phyloP scores from a whole-genome alignment of 2,888 invertebrate genomes.

The Brachypterus glaber region DNA sequence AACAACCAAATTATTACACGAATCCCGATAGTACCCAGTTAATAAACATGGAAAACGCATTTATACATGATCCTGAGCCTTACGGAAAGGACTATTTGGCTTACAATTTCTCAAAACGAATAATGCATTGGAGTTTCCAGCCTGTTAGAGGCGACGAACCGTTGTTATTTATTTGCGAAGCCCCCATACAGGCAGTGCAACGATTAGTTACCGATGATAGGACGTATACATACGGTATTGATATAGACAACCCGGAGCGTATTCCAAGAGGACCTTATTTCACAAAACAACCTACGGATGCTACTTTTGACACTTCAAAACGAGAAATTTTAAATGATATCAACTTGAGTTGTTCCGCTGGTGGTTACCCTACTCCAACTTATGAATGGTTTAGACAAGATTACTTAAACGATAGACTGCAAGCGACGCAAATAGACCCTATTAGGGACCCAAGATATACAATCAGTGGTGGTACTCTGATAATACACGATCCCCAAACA shows the following conservation, averaged over 20 bases:
- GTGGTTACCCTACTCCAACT: slow-evolving; percentile 79
- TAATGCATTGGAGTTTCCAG: slow-evolving; percentile 77
- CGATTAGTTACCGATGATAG: slow-evolving; percentile 65
- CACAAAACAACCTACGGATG: slow-evolving; percentile 72
- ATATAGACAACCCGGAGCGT: slow-evolving; percentile 67
- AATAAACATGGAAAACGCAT: slow-evolving; percentile 70
- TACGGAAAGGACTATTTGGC: slow-evolving; percentile 64
- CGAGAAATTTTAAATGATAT: slow-evolving; percentile 63
- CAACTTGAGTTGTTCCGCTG: slow-evolving; percentile 69
- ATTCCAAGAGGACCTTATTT: slow-evolving; percentile 86
- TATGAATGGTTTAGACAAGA: slow-evolving; percentile 88
- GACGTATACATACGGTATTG: slow-evolving; percentile 77
- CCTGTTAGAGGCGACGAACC: slow-evolving; percentile 69
- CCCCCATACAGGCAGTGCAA: slow-evolving; percentile 61
- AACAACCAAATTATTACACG: slow-evolving; percentile 65
- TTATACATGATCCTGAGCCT: slow-evolving; percentile 53
- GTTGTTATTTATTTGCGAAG: slow-evolving; percentile 81
- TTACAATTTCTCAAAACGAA: slow-evolving; percentile 62
- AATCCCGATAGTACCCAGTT: slow-evolving; percentile 81
- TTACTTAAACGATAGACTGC: slow-evolving; percentile 67
- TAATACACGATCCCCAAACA: slow-evolving; percentile 76
- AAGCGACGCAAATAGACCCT: slow-evolving; percentile 69
- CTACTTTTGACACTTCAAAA: slow-evolving; percentile 72
- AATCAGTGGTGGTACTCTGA: slow-evolving; percentile 82
- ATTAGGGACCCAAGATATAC: slow-evolving; percentile 66